Evolutionary conservation across 2,888 invertebrate species (phyloP), one percentile per base, ranked within the genome.

Genomic region (Psylliodes chrysocephalus): DNA sequence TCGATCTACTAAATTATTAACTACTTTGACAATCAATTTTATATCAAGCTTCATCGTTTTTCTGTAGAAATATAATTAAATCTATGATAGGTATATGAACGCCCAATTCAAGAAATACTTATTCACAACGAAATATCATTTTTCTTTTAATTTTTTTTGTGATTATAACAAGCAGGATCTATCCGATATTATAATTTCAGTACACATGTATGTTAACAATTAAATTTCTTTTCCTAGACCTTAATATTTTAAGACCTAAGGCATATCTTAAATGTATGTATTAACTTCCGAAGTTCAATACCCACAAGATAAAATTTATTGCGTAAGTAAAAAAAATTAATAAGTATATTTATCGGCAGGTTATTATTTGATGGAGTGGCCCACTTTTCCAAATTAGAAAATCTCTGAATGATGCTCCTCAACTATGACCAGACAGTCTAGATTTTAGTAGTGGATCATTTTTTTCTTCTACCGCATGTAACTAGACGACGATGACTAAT

Each of bases 341-440:
- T 25, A 10, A 7, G 6, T 33, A 33, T n/a, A n/a, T n/a, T n/a
- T n/a, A n/a, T n/a, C n/a, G n/a, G n/a, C 33, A 33, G 33, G 33
- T 33, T 2, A 8, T 33, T 33, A 8, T 33, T 33, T 10, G 33
- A 6, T 33, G 6, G 6, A 22, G 3, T 22, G 22, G 6, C 22
- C 22, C 22, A 33, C 10, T 33, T 33, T 7, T 7, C 33, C 33
- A 7, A 7, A 33, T 33, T 6, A 33, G 7, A 33, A 33, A 7
- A 33, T 33, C 10, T 33, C 10, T 33, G 7, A 33, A 10, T 33
- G 10, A 8, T 33, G 14, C 25, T 25, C 18, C 22, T 28, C 47
- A 47, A 47, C 25, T 25, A 47, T 47, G 25, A 47, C 25, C 47
- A 42, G 47, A 47, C 47, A 22, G 4, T 33, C 33, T 33, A 33